These are phyloP conservation scores for Prionace glauca DNA, from an alignment of 2,797 vertebrate genomes.

Conservation along the genomic window DNA sequence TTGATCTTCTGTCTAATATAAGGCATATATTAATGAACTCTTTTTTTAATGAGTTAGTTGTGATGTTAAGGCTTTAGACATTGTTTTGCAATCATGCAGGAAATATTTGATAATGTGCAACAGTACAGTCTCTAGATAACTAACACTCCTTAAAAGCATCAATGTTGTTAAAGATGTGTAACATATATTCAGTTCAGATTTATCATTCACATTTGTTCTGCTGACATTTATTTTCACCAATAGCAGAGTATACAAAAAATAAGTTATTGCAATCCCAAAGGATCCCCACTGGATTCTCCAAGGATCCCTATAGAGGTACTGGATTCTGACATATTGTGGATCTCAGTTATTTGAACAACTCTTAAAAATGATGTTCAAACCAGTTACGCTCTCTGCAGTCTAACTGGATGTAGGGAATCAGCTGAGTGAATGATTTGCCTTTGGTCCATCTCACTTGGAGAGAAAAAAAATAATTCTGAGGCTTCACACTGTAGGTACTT, in stretches of 20 bases:
- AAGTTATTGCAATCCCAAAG: background rate
- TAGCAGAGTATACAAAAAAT: background rate
- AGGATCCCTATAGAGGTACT: too few relatives aligned
- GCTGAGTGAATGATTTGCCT: too few relatives aligned
- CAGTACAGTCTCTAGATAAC: background rate
- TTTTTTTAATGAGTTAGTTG: background rate
- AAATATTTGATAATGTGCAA: background rate
- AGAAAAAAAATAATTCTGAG: too few relatives aligned
- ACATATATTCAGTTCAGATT: background rate
- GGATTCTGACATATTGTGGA: background rate
- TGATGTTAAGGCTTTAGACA: background rate
- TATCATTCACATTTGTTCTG: background rate
- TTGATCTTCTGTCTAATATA: background rate
- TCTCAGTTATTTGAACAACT: too few relatives aligned
- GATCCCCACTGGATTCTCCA: too few relatives aligned
- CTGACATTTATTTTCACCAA: background rate
- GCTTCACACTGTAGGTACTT: too few relatives aligned
- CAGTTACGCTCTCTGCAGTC: too few relatives aligned
- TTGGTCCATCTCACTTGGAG: too few relatives aligned
- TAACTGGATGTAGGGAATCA: too few relatives aligned
- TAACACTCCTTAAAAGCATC: too few relatives aligned
- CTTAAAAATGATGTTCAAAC: too few relatives aligned
- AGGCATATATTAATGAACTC: background rate
- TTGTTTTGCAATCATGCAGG: background rate
- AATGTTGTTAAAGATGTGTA: background rate